These are phyloP conservation scores for Heliconius cydno DNA, from an alignment of 2,888 invertebrate genomes.

Conservation along the genomic window DNA sequence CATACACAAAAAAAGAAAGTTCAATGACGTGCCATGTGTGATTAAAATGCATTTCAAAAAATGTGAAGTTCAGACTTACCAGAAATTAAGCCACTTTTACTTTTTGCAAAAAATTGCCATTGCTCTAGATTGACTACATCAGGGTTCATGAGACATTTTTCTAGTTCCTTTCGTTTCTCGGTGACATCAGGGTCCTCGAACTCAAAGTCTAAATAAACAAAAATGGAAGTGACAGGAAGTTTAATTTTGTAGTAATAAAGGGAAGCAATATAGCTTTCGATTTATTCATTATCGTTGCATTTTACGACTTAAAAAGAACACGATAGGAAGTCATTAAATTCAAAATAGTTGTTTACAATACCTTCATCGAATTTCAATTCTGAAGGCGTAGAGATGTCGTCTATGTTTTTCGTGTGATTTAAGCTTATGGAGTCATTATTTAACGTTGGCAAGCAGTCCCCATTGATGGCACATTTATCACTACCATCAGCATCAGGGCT, in stretches of 20 bases:
- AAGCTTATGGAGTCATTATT: constrained; percentile 62
- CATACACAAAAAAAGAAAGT: constrained; percentile 20
- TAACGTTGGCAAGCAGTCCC: constrained; percentile 64
- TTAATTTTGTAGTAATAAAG: constrained; percentile 54
- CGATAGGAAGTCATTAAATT: constrained; percentile 28
- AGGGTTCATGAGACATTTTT: constrained; percentile 79
- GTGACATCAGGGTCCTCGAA: constrained; percentile 85
- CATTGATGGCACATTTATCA: constrained; percentile 68
- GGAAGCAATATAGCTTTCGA: constrained; percentile 14
- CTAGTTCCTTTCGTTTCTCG: constrained; percentile 84
- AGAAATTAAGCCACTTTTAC: constrained; percentile 87
- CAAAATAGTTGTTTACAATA: constrained; percentile 73
- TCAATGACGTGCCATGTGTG: constrained; percentile 12
- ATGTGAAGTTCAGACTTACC: constrained; percentile 65
- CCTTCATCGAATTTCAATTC: constrained; percentile 88
- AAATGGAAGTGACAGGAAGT: constrained; percentile 45
- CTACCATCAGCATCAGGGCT: constrained; percentile 62
- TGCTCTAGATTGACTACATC: constrained; percentile 76
- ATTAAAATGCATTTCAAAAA: background rate
- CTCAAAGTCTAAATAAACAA: constrained; percentile 76
- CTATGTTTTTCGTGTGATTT: constrained; percentile 77
- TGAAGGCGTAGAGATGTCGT: constrained; percentile 83
- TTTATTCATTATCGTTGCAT: constrained; percentile 2
- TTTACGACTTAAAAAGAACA: background rate
- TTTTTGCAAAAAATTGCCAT: constrained; percentile 85